phyloP scores from a whole-genome alignment of 2,113 vertebrate species.

The Ardeotis arabs region DNA sequence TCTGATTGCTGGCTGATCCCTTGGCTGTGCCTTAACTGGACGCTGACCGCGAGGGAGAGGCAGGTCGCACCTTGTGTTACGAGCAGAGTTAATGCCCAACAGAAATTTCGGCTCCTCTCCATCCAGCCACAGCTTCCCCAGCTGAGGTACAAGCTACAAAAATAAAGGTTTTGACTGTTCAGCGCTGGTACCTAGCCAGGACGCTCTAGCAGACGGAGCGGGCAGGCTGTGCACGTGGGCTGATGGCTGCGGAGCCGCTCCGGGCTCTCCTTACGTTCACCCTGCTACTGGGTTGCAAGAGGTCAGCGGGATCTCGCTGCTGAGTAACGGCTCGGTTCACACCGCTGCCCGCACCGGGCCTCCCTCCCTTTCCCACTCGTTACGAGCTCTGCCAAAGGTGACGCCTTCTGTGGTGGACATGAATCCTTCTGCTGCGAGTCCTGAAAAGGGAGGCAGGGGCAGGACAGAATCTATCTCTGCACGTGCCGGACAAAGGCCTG shows the following conservation, averaged over 20 bases:
- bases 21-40: constrained; percentile 10
- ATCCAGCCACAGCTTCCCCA: constrained; percentile 27
- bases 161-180: constrained; percentile 61
- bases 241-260: not conserved
- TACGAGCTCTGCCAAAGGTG: not conserved
- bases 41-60: not conserved
- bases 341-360: not conserved
- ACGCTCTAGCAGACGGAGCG: not conserved
- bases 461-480: constrained; percentile 82
- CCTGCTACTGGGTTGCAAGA: not conserved
- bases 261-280: not conserved
- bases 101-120: not conserved
- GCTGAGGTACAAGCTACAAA: constrained; percentile 68
- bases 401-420: not conserved
- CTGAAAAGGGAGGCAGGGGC: not conserved
- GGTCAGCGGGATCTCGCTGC: not conserved
- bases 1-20: constrained; percentile 56
- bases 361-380: constrained; percentile 13
- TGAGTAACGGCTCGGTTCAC: not conserved
- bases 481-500: constrained; percentile 93
- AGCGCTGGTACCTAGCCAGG: not conserved
- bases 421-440: not conserved
- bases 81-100: constrained; percentile 40
- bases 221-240: not conserved
- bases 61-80: not conserved